Evolutionary conservation across 1,140 invertebrate genomes (phyloP), one percentile per base, ranked within the genome.

Genomic region (Aphelenchoides besseyi): DNA sequence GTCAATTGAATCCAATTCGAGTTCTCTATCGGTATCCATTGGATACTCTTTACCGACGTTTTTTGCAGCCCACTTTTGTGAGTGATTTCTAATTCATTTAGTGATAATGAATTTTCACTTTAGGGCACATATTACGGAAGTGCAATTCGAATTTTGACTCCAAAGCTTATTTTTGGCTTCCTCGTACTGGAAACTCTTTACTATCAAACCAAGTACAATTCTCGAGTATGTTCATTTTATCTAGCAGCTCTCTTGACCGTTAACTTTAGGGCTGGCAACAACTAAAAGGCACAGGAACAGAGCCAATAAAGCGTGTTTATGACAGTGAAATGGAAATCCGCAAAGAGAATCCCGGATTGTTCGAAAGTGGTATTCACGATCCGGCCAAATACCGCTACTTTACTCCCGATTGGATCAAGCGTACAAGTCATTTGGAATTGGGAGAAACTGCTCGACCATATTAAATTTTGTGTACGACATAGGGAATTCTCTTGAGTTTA

Each of bases 1-100:
- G 83, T 16, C 79, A 83, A 52, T 41, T 83, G 36, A 83, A 83
- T 69, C 82, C 82, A 8, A 52, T 84, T 69, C 79, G 82, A 16
- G 63, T 77, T 30, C 41, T 84, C 36, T 84, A 85, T 57, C 75
- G 83, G 29, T 67, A 33, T 30, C 82, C 82, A 9, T 81, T 64
- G 79, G 82, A 83, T 66, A 71, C 59, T 8, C 69, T 83, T 16
- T 84, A 84, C 53, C 63, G 69, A 26, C 78, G 75, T 63, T 83
- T 82, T 52, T 74, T 83, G 12, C 68, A 67, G 53, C 81, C 83
- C 35, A 85, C 68, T 55, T 79, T 82, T 66, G 79, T 68, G 33
- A 64, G 55, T 48, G 62, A 37, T 0, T 37, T 33, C 3, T 28
- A 18, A n/a, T n/a, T 32, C 18, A 23, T 3, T 70, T 2, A 71